Evolutionary conservation across 2,888 invertebrate genomes (phyloP).

Genomic region (Cataglyphis albicans): DNA sequence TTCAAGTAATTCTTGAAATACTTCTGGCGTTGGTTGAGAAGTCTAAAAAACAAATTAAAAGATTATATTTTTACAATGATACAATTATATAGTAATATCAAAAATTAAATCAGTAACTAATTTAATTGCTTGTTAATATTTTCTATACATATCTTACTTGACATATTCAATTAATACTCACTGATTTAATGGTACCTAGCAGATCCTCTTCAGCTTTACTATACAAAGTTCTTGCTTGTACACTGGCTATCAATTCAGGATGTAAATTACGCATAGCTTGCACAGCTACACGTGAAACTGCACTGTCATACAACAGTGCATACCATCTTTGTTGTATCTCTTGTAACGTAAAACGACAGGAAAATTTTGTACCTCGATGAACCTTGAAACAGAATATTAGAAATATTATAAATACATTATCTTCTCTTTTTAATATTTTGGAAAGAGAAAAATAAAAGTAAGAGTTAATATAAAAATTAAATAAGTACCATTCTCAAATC

Average conservation of each 20-base stretch:
- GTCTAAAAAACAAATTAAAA: conserved; percentile 86
- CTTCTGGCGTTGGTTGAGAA: conserved; percentile 91
- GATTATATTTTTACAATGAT: background rate
- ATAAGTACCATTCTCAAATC: conserved; percentile 89
- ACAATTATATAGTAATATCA: background rate
- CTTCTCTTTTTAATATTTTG: background rate
- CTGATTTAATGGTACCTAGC: conserved; percentile 93
- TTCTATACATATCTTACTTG: conserved; percentile 8
- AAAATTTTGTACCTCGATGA: conserved; percentile 97
- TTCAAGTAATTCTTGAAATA: conserved; percentile 94
- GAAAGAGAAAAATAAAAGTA: background rate
- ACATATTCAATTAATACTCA: conserved; percentile 83
- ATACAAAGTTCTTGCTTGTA: conserved; percentile 96
- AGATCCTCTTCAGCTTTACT: conserved; percentile 96
- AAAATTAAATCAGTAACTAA: background rate
- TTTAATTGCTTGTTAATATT: background rate
- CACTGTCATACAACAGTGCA: conserved; percentile 97
- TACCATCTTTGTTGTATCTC: conserved; percentile 99
- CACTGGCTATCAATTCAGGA: conserved; percentile 94
- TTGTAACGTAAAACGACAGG: conserved; percentile 96
- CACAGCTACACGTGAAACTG: conserved; percentile 95
- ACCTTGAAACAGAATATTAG: conserved; percentile 87
- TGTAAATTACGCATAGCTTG: conserved; percentile 97
- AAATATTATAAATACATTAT: conserved; percentile 14
- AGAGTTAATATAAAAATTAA: background rate